Evolutionary conservation across 2,113 vertebrate species (phyloP), one percentile per base, ranked within the genome.

Genomic region (Peromyscus polionotus): DNA sequence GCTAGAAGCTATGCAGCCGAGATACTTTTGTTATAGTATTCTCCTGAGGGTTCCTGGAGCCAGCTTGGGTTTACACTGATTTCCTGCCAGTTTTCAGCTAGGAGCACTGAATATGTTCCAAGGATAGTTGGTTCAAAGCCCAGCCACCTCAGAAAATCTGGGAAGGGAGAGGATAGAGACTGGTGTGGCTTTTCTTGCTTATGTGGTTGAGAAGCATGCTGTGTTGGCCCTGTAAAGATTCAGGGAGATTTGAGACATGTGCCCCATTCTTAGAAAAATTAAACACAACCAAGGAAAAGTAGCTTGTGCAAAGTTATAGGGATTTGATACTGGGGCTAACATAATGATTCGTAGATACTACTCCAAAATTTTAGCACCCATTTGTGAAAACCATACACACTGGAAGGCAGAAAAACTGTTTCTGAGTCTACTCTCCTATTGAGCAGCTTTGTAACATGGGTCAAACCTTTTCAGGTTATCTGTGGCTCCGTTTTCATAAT

Each of bases 61-160:
- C 81, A 94, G 48, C 42, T 90, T 93, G 91, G 80, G 42, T 94
- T 97, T 70, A 68, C 42, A 93, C 9, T 90, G 70, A 90, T 93
- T 97, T 95, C 87, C 88, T 96, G 75, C 90, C 84, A 90, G 48
- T 92, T 95, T 97, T 92, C 1, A 3, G 59, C 85, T 54, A 96
- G 84, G 28, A 95, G 72, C 19, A 76, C 28, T n/a, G 20, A 95
- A 70, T 92, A 31, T 90, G 51, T 95, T 97, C 85, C 90, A 97
- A 96, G 42, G 84, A 93, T 76, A 90, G 48, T 94, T 97, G 95
- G 57, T 95, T 95, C 94, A 88, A 96, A 96, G 88, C 73, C 95
- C 84, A 90, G 45, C 51, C 75, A 96, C 57, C 95, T 97, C 86
- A 72, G 75, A 95, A 97, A 97, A 88, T 95, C n/a, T 93, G 79